Conservation (phyloP, 1,140 invertebrate genomes). For the Lutraria rhynchaena region DNA sequence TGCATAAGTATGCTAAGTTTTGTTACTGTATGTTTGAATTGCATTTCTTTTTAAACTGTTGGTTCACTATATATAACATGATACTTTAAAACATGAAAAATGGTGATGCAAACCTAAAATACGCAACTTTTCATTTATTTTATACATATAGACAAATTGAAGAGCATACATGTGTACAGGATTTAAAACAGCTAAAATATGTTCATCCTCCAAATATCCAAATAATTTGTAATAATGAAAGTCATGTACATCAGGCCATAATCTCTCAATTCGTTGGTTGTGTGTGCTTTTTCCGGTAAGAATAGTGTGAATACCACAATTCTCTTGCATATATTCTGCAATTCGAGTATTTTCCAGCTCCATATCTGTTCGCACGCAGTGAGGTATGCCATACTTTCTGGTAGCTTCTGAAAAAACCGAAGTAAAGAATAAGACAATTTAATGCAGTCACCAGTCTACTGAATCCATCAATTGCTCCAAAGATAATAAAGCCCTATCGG, state of each 20-base stretch:
- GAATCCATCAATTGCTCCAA: slow-evolving; percentile 64
- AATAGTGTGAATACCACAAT: slow-evolving; percentile 41
- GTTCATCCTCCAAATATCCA: slow-evolving; percentile 57
- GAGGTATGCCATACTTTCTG: slow-evolving; percentile 47
- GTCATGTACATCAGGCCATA: slow-evolving; percentile 62
- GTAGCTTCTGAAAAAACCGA: slow-evolving; percentile 33
- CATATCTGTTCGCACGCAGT: slow-evolving; percentile 54
- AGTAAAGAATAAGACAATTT: no score
- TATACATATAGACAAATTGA: no score
- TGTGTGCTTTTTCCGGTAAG: slow-evolving; percentile 60
- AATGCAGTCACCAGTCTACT: slow-evolving; percentile 29
- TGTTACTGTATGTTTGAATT: no score
- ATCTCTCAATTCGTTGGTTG: slow-evolving; percentile 61
- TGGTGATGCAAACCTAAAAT: no score
- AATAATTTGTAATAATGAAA: slow-evolving; percentile 56
- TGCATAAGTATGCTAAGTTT: no score
- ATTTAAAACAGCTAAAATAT: slow-evolving; percentile 50
- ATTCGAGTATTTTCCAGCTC: slow-evolving; percentile 63
- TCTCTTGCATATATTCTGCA: slow-evolving; percentile 51
- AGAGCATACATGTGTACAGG: slow-evolving; percentile 31
- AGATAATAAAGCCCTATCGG: slow-evolving; percentile 60
- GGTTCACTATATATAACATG: no score
- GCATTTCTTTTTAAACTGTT: no score
- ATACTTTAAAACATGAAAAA: no score
- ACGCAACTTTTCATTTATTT: no score